These are phyloP conservation scores for Lasioglossum baleicum DNA, from an alignment of 1,140 invertebrate genomes.

Conservation along the genomic window DNA sequence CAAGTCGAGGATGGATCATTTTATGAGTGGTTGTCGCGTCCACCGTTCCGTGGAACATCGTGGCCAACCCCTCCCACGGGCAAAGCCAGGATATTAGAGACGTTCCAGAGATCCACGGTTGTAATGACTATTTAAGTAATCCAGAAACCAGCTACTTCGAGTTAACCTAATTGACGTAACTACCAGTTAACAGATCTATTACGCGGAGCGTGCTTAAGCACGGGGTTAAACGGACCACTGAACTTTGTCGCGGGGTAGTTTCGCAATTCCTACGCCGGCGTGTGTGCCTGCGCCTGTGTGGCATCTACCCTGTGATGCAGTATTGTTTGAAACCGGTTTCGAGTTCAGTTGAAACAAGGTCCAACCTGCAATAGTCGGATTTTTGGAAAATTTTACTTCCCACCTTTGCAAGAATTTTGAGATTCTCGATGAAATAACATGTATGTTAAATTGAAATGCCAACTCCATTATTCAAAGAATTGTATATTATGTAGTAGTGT, in stretches of 20 bases:
- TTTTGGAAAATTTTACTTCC: too few species aligned
- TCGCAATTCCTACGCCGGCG: conserved; percentile 14
- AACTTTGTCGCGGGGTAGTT: conserved; percentile 21
- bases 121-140: conserved; percentile 62
- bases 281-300: neutral
- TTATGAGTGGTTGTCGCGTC: conserved; percentile 45
- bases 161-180: conserved; percentile 61
- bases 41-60: conserved; percentile 19
- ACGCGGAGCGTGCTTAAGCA: conserved; percentile 30
- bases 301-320: too few species aligned
- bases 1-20: conserved; percentile 39
- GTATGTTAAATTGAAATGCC: too few species aligned
- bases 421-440: too few species aligned
- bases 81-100: conserved; percentile 50
- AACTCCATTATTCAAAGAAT: too few species aligned
- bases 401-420: too few species aligned
- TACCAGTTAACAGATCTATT: conserved; percentile 60
- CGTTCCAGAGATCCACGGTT: conserved; percentile 24
- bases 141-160: conserved; percentile 53
- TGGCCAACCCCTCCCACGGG: neutral
- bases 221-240: conserved; percentile 32
- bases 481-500: too few species aligned
- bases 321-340: neutral
- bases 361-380: too few species aligned
- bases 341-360: neutral